These are phyloP conservation scores for Sphaeramia orbicularis DNA, from an alignment of 2,797 vertebrate genomes.

Conservation along the genomic window DNA sequence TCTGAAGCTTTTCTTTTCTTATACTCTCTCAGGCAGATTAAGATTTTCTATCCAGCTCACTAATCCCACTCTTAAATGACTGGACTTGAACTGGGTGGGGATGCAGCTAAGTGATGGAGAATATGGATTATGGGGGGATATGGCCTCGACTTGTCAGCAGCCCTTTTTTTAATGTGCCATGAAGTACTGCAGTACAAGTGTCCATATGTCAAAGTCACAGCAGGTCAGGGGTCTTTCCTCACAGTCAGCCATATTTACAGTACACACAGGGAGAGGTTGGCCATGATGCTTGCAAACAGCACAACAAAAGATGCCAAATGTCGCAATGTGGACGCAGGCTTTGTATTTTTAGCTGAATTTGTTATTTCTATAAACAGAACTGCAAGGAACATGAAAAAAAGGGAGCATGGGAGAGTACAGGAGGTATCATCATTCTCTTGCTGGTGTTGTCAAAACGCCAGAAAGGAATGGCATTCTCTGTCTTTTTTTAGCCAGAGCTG, in stretches of 20 bases:
- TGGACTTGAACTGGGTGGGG: constrained; percentile 48
- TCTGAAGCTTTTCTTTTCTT: constrained; percentile 37
- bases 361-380: constrained; percentile 77
- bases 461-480: constrained; percentile 61
- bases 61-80: constrained; percentile 70
- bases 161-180: constrained; percentile 34
- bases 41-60: constrained; percentile 58
- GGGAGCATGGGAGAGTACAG: constrained; percentile 73
- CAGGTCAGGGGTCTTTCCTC: constrained; percentile 47
- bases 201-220: constrained; percentile 54
- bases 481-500: constrained; percentile 10
- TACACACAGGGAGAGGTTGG: constrained; percentile 2
- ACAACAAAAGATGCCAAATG: constrained; percentile 22
- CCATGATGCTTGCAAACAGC: constrained; percentile 1
- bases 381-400: constrained; percentile 43
- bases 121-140: constrained; percentile 50
- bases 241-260: constrained; percentile 30
- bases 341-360: constrained; percentile 65
- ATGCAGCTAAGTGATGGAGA: constrained; percentile 35
- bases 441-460: constrained; percentile 66
- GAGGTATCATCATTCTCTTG: constrained; percentile 59
- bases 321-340: constrained; percentile 33
- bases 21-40: constrained; percentile 63
- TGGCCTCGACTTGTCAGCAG: constrained; percentile 24
- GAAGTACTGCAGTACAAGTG: constrained; percentile 24